These are phyloP conservation scores for Drosophila varians DNA, from an alignment of 1,140 invertebrate species.

Conservation along the genomic window DNA sequence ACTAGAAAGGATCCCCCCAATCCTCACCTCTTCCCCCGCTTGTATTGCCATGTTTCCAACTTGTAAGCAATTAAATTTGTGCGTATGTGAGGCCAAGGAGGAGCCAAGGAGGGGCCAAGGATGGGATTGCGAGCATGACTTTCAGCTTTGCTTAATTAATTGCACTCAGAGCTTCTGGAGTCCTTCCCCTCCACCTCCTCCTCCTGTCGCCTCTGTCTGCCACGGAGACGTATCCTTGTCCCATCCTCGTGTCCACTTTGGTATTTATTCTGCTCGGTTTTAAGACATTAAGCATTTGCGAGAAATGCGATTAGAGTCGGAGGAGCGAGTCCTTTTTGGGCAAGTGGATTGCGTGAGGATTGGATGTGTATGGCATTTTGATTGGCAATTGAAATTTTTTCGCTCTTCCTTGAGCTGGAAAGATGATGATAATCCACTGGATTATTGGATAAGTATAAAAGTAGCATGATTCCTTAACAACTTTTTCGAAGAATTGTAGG, in stretches of 20 bases:
- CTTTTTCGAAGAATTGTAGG: not conserved
- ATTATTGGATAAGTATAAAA: not conserved
- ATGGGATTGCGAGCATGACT: conserved; percentile 62
- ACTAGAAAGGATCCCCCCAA: not conserved
- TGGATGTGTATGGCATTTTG: conserved; percentile 1
- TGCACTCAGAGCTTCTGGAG: conserved; percentile 73
- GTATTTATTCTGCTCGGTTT: conserved; percentile 46
- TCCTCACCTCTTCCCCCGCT: not conserved
- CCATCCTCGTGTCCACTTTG: conserved; percentile 16
- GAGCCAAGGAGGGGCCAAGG: not conserved
- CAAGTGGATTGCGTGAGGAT: conserved; percentile 1
- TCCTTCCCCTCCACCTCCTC: too few species aligned
- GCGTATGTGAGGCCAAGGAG: conserved; percentile 26
- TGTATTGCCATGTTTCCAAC: conserved; percentile 73
- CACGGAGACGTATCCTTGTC: conserved; percentile 2
- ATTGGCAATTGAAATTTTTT: conserved; percentile 21
- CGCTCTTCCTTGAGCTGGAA: not conserved
- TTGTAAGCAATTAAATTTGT: conserved; percentile 79
- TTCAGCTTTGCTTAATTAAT: conserved; percentile 81
- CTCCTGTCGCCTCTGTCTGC: not conserved
- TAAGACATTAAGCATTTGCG: conserved; percentile 49
- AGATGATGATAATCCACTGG: not conserved
- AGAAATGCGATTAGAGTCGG: conserved; percentile 37
- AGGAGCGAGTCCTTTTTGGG: not conserved
- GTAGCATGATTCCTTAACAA: too few species aligned